A percentile compares a stretch with the other conserved stretches of the same genome.
phyloP scores from a whole-genome alignment of 2,888 invertebrate genomes.

The Nemotelus nigrinus region DNA sequence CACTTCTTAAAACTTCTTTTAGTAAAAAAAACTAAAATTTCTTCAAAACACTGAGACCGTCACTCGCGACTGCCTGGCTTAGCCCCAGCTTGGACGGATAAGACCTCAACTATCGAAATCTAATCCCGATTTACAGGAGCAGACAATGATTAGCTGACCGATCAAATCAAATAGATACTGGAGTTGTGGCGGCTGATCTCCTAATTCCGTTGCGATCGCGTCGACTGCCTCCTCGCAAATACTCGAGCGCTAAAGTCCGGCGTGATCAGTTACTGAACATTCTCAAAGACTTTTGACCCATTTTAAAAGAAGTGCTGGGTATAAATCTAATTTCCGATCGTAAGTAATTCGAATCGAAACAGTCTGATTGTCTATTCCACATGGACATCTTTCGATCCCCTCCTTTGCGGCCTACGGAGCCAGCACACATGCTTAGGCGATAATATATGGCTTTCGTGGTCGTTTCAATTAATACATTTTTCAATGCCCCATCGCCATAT shows the following conservation, averaged over 20 bases:
- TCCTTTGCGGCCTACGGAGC: constrained; percentile 1
- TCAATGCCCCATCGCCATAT: neutral
- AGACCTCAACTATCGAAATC: neutral
- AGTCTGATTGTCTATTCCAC: constrained; percentile 37
- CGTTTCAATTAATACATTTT: constrained; percentile 34
- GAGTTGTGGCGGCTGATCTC: constrained; percentile 10
- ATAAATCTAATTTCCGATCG: constrained; percentile 51
- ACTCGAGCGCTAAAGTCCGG: constrained; percentile 57
- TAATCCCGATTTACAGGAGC: constrained; percentile 36
- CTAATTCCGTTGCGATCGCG: constrained; percentile 60
- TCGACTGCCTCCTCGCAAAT: constrained; percentile 64
- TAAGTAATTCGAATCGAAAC: constrained; percentile 41
- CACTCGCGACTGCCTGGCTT: neutral
- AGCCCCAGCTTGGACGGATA: neutral
- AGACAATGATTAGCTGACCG: constrained; percentile 47
- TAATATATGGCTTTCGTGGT: constrained; percentile 14
- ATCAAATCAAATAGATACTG: constrained; percentile 53
- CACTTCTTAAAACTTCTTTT: constrained; percentile 4
- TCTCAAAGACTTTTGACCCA: constrained; percentile 64
- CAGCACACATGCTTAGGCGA: constrained; percentile 19
- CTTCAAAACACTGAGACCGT: neutral
- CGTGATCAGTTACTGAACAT: constrained; percentile 54
- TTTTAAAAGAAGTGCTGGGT: constrained; percentile 60
- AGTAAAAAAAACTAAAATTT: neutral
- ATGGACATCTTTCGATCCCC: constrained; percentile 32